Percentiles rank a stretch among this genome's conserved stretches.
phyloP scores from a whole-genome alignment of 1,140 invertebrate genomes.

The Planococcus citri region DNA sequence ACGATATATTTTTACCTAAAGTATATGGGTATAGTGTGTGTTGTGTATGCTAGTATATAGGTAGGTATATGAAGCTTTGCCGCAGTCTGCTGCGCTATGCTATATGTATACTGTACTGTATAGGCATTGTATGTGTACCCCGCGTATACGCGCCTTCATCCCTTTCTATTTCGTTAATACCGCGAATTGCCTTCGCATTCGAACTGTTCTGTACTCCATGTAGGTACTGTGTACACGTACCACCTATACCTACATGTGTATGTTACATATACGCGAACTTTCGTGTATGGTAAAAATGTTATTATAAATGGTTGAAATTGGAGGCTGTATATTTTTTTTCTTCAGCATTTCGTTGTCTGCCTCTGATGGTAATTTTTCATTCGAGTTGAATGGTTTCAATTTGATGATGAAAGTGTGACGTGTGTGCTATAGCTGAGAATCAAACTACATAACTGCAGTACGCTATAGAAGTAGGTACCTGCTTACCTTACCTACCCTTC shows the following conservation, averaged over 20 bases:
- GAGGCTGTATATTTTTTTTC: too few relatives aligned
- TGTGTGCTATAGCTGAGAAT: too few relatives aligned
- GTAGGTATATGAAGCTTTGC: slow-evolving; percentile 1
- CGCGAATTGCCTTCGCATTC: slow-evolving; percentile 6
- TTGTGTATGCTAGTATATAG: neutral
- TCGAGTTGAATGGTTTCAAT: too few relatives aligned
- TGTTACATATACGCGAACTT: too few relatives aligned
- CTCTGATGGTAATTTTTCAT: too few relatives aligned
- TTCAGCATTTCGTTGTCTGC: too few relatives aligned
- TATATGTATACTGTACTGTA: neutral
- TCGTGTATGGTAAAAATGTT: too few relatives aligned
- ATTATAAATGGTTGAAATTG: too few relatives aligned
- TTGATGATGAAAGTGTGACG: too few relatives aligned
- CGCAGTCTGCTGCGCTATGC: neutral
- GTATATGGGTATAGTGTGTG: neutral
- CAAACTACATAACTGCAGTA: too few relatives aligned
- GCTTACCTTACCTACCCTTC: too few relatives aligned
- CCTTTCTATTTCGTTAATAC: slow-evolving; percentile 3
- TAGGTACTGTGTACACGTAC: neutral
- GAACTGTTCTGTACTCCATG: neutral
- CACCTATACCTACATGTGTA: neutral
- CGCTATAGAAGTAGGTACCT: too few relatives aligned
- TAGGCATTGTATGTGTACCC: neutral
- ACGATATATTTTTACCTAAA: slow-evolving; percentile 18
- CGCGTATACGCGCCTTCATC: neutral